Evolutionary conservation across 2,888 invertebrate genomes (phyloP), one percentile per base, ranked within the genome.

Genomic region (Eilema griseolum): DNA sequence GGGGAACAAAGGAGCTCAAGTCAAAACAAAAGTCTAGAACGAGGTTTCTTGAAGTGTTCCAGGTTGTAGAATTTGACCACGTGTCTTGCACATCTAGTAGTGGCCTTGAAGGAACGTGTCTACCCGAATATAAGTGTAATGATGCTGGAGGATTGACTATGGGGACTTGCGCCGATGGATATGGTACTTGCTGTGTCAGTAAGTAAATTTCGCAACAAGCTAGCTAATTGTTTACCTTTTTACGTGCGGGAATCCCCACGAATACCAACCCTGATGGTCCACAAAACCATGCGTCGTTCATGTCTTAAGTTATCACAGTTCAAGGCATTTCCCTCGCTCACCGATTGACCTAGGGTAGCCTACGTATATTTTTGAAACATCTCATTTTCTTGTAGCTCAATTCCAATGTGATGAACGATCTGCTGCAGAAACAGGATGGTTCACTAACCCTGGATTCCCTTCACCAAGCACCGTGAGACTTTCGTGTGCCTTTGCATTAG

Each of bases 111-210:
- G 98, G 98, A 0, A 96, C 96, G 31, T 98, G 98, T 85, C 96
- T 97, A 79, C 97, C 97, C 82, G 95, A 96, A 72, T 92, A 95
- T 52, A 97, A 98, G 85, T 98, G 98, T 86, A 91, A 93, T 24
- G 92, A 94, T 64, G 86, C 96, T 57, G 96, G 96, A 65, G 97
- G 97, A 2, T 93, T 94, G 10, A 89, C 95, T 1, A 96, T 97
- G 88, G 97, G 97, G n/a, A 87, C 94, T 1, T 98, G 98, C 89
- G 97, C 97, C 23, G 96, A 96, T 86, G 97, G 97, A 7, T 97
- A 96, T 84, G 97, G 97, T 16, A 96, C 96, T 37, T 98, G 98
- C 85, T 98, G 98, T 85, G 95, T 97, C 75, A 96, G 97, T 97
- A 95, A 96, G 97, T 96, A 46, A 37, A 57, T 56, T 33, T 56